Percentiles rank a stretch among this genome's conserved stretches.
These are phyloP conservation scores for Rhabdophis nuchalis DNA, from an alignment of 2,797 vertebrate species.

Conservation along the genomic window DNA sequence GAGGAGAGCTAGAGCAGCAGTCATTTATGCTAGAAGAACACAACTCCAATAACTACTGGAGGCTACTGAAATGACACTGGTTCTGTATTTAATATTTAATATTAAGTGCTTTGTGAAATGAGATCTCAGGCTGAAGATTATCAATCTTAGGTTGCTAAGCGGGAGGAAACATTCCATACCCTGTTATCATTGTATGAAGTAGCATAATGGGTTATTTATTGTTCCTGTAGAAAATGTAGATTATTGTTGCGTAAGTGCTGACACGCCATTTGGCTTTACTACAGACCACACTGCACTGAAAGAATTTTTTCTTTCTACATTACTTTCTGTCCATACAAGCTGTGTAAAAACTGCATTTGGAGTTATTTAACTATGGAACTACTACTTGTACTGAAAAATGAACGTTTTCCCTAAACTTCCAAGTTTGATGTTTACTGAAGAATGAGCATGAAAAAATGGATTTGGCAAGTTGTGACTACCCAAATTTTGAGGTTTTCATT, in stretches of 20 bases:
- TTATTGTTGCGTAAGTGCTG: neutral
- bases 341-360: neutral
- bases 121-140: neutral
- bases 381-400: neutral
- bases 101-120: neutral
- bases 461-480: constrained; percentile 7
- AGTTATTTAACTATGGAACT: neutral
- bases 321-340: neutral
- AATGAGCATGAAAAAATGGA: neutral
- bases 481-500: neutral
- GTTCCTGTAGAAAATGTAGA: neutral
- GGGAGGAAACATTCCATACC: neutral
- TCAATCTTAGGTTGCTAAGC: neutral
- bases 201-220: neutral
- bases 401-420: neutral
- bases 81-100: neutral
- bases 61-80: neutral
- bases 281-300: neutral
- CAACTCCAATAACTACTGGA: neutral
- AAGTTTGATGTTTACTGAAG: constrained; percentile 13
- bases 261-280: neutral
- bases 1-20: neutral
- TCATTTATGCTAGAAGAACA: neutral
- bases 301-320: neutral
- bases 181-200: neutral